phyloP scores from a whole-genome alignment of 2,113 vertebrate species.

The Syngnathus floridae region DNA sequence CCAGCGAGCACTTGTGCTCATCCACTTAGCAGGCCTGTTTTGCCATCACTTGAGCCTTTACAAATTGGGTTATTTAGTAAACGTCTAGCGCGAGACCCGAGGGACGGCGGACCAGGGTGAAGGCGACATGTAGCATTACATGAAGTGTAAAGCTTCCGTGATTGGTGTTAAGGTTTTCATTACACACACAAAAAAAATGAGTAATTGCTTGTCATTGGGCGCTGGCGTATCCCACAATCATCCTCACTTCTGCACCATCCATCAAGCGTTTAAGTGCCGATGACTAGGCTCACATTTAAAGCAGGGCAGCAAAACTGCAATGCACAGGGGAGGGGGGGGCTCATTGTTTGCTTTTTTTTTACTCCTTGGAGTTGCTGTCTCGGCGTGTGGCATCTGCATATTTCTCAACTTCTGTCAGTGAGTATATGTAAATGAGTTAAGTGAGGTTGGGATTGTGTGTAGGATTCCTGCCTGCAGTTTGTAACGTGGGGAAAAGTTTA shows the following conservation, averaged over 20 bases:
- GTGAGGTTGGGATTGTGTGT: slow-evolving; percentile 38
- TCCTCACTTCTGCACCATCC: slow-evolving; percentile 72
- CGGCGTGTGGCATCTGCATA: slow-evolving; percentile 14
- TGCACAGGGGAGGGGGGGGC: slow-evolving; percentile 61
- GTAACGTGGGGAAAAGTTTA: not conserved
- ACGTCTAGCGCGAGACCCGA: slow-evolving; percentile 68
- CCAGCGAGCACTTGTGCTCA: slow-evolving; percentile 50
- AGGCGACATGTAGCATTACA: slow-evolving; percentile 72
- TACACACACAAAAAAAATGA: slow-evolving; percentile 67
- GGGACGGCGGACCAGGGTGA: slow-evolving; percentile 60
- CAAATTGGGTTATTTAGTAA: slow-evolving; percentile 79
- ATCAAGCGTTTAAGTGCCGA: slow-evolving; percentile 76
- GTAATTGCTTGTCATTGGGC: slow-evolving; percentile 75
- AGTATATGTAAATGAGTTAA: slow-evolving; percentile 19
- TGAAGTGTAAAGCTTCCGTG: slow-evolving; percentile 69
- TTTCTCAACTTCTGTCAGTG: slow-evolving; percentile 25
- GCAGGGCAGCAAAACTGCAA: slow-evolving; percentile 61
- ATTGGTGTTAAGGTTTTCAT: slow-evolving; percentile 78
- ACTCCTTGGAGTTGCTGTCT: slow-evolving; percentile 52
- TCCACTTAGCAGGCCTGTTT: slow-evolving; percentile 64
- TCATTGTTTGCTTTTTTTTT: slow-evolving; percentile 70
- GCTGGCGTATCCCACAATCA: slow-evolving; percentile 74
- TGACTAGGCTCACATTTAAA: slow-evolving; percentile 69
- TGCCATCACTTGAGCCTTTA: slow-evolving; percentile 69
- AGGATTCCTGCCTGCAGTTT: slow-evolving; percentile 46